These are phyloP conservation scores for Coelogynopora nodosa DNA, from an alignment of 2,888 invertebrate species.

Conservation along the genomic window DNA sequence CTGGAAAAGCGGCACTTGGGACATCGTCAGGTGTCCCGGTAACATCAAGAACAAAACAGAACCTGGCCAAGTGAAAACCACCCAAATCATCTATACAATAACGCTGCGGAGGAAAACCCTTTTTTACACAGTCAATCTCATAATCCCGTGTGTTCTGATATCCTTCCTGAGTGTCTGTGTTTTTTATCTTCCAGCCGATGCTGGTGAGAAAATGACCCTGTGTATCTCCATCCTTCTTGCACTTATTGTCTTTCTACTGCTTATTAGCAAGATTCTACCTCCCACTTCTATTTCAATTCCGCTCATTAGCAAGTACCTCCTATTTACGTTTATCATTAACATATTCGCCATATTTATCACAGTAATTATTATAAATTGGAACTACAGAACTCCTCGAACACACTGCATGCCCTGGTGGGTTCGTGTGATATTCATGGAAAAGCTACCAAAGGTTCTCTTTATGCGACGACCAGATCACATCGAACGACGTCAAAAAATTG, in stretches of 20 bases:
- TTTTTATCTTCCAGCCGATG: conserved; percentile 96
- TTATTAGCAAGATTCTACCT: conserved; percentile 96
- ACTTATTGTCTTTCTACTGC: conserved; percentile 94
- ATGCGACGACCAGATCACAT: conserved; percentile 81
- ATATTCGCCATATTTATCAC: conserved; percentile 97
- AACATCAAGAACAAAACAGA: conserved; percentile 52
- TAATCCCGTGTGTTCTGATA: conserved; percentile 94
- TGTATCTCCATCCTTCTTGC: conserved; percentile 98
- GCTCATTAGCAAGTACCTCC: conserved; percentile 93
- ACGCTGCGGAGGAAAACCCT: conserved; percentile 91
- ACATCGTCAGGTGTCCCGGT: conserved; percentile 55
- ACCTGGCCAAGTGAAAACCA: conserved; percentile 49
- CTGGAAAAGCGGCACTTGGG: conserved; percentile 61
- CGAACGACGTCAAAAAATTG: conserved; percentile 37
- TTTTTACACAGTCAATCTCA: conserved; percentile 98
- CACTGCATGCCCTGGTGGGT: conserved; percentile 98
- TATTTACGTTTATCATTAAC: conserved; percentile 99
- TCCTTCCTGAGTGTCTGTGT: conserved; percentile 96
- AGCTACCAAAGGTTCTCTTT: conserved; percentile 81
- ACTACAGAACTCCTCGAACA: conserved; percentile 88
- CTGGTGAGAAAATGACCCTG: conserved; percentile 79
- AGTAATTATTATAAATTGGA: conserved; percentile 98
- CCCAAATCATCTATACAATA: conserved; percentile 82
- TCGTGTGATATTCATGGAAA: conserved; percentile 86
- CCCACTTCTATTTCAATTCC: conserved; percentile 91